A percentile compares a stretch with the other conserved stretches of the same genome.
Evolutionary conservation across 2,113 vertebrate genomes (phyloP).

Genomic region (Nothocercus nigrocapillus): DNA sequence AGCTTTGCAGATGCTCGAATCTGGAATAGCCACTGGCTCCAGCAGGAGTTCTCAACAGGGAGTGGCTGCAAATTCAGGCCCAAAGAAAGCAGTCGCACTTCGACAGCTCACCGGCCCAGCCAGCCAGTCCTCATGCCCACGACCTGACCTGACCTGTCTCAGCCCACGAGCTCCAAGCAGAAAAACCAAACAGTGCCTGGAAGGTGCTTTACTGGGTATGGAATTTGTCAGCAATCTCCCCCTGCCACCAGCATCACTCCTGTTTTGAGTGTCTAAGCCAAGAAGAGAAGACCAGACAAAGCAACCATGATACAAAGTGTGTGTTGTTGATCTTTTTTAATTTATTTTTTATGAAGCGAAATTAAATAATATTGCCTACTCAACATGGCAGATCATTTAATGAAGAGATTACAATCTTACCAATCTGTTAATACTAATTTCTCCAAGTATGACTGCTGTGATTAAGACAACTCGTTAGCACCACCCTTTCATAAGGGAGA

Average conservation of each 20-base stretch:
- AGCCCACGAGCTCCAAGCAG: background rate
- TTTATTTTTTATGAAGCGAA: background rate
- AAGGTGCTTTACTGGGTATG: background rate
- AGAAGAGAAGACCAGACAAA: background rate
- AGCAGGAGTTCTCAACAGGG: constrained; percentile 29
- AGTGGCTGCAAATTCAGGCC: constrained; percentile 15
- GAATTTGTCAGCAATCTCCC: background rate
- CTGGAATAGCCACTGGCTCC: background rate
- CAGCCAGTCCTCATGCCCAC: background rate
- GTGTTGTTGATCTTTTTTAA: background rate
- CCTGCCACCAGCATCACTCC: background rate
- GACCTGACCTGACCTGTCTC: constrained; percentile 41
- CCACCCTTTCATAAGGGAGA: background rate
- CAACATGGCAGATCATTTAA: background rate
- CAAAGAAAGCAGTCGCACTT: constrained; percentile 56
- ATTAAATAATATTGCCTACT: background rate
- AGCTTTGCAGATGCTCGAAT: constrained; percentile 23
- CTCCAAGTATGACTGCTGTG: background rate
- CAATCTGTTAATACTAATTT: background rate
- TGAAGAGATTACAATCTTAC: background rate
- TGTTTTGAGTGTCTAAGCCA: background rate
- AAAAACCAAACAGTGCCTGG: background rate
- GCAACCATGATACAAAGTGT: background rate
- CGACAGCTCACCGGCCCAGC: background rate
- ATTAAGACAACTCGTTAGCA: background rate